Evolutionary conservation across 2,888 invertebrate genomes (phyloP).

Genomic region (Pandemis corylana): DNA sequence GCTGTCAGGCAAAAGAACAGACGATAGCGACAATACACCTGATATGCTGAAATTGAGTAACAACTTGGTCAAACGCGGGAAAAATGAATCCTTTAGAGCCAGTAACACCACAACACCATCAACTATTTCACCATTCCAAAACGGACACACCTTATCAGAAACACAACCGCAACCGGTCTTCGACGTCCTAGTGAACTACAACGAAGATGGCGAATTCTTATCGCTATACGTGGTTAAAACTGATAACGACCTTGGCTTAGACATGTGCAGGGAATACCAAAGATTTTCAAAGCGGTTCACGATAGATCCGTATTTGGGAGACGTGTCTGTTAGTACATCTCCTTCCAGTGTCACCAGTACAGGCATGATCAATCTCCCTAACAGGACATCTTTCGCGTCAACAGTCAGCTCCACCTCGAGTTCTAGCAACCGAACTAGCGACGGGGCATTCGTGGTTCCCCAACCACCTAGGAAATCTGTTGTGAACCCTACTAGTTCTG

Average conservation of each 20-base stretch:
- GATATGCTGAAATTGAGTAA: conserved; percentile 67
- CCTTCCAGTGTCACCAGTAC: conserved; percentile 80
- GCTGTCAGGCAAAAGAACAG: conserved; percentile 51
- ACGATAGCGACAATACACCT: conserved; percentile 73
- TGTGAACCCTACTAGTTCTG: conserved; percentile 68
- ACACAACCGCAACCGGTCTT: conserved; percentile 76
- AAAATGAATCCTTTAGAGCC: conserved; percentile 71
- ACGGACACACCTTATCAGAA: conserved; percentile 74
- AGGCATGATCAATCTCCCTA: conserved; percentile 74
- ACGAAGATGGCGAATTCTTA: conserved; percentile 78
- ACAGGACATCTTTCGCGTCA: conserved; percentile 76
- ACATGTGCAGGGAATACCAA: conserved; percentile 80
- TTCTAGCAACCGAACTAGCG: conserved; percentile 75
- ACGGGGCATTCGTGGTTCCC: conserved; percentile 80
- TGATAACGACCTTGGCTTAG: conserved; percentile 77
- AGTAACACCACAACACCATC: conserved; percentile 79
- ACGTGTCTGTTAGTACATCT: conserved; percentile 75
- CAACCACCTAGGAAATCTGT: conserved; percentile 78
- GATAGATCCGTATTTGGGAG: conserved; percentile 77
- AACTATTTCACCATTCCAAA: conserved; percentile 78
- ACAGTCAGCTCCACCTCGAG: conserved; percentile 75
- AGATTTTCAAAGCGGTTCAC: conserved; percentile 78
- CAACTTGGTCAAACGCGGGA: conserved; percentile 64
- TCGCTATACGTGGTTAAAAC: conserved; percentile 77
- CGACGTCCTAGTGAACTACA: conserved; percentile 75